Evolutionary conservation across 2,113 vertebrate species (phyloP), one percentile per base, ranked within the genome.

Genomic region (Albula glossodonta): DNA sequence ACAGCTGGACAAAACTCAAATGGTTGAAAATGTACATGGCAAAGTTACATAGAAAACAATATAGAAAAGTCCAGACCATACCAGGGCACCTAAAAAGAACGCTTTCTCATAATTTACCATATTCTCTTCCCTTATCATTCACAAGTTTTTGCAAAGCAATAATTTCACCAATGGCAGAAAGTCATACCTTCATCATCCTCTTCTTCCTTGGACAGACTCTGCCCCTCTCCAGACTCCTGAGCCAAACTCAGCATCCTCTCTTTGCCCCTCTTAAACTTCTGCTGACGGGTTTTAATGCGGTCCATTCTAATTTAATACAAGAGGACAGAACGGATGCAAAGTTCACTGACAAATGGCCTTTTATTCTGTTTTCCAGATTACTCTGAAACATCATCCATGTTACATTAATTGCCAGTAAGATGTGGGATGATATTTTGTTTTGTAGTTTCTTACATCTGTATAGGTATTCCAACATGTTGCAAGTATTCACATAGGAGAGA

Each of bases 201-300:
- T 56, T 96, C 90, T 85, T 97, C 96, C 83, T 91, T 94, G 81
- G 93, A 88, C 63, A 83, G 8, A 80, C 63, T 94, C 81, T 1
- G 94, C 8, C 90, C 94, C 84, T 97, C 95, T 82, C 92, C 92
- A 63, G 96, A 94, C 74, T 97, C 96, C 87, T 97, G 96, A 60
- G 91, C 97, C 94, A 98, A 91, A 91, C 96, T 98, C 82, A 98
- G 88, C 96, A 99, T 94, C 89, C 94, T 96, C 92, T 98, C 97
- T 94, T 99, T 99, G 89, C 97, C 97, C 93, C 96, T 96, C 92
- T 97, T 97, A 90, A 98, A 99, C 89, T 98, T 99, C 92, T 98
- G 96, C 90, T 99, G 98, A 74, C 98, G 95, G 88, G 96, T 96
- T 91, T 98, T 99, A 90, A 99, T 99, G 77, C 97, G 97, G 88